Base-by-base conservation (phyloP, 2,113 vertebrate genomes). In the rat (Rattus norvegicus) region DNA sequence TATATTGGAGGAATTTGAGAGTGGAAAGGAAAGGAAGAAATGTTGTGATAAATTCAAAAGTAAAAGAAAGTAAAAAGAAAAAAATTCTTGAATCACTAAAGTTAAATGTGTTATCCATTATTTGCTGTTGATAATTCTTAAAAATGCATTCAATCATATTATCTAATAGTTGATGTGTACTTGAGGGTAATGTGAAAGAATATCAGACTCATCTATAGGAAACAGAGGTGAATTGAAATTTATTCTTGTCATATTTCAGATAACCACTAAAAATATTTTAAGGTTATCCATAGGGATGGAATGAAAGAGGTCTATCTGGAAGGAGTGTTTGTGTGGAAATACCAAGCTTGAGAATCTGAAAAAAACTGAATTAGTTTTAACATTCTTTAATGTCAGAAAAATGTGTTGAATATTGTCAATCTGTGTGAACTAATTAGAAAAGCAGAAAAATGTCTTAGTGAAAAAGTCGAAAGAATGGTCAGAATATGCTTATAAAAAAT, bases 361-460 rank as follows among this genome's bases (percentile, higher is more conserved):
- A 85, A 92, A 76, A 84, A 49, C 13, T 76, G 36, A 43, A 20
- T 2, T n/a, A 93, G 3, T 7, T 79, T 92, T 72, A 76, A 76
- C n/a, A 76, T 83, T 43, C 22, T 90, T 7, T 95, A 94, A 86
- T 95, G 72, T 90, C 92, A 85, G 43, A 69, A 36, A 6, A 91
- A 80, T 76, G 0, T 28, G 33, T 81, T 84, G 39, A 3, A 80
- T 90, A 56, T 84, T 87, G 95, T 90, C 52, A n/a, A 33, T 93
- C 6, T 10, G 52, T 88, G 1, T 83, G 17, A 90, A 3, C 5
- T 88, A 93, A 96, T 90, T 88, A 91, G 47, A 67, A 72, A 88
- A 76, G 0, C 43, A 90, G 36, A 70, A 69, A 81, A 75, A 30
- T 26, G 54, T 88, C 12, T 9, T 36, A 76, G 59, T 88, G 85